Evolutionary conservation across 30 jellyfish, hydroid and myxozoan species (phyloP).

Genomic region (Clytia hemisphaerica): DNA sequence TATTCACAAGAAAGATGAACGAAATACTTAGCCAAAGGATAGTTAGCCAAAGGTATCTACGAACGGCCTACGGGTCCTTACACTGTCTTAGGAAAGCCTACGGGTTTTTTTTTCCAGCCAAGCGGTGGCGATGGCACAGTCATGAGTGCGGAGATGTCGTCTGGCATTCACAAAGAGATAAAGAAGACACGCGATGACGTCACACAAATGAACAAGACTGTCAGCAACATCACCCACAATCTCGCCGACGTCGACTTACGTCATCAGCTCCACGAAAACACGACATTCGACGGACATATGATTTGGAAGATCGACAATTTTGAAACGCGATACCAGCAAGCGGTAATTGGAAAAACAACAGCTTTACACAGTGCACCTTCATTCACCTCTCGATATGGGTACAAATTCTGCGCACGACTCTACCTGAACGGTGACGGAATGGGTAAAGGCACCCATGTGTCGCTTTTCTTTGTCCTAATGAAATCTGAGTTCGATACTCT

Average conservation of each 20-base stretch:
- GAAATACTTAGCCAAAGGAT: too few species aligned
- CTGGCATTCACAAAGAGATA: too few species aligned
- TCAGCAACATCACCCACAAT: too few species aligned
- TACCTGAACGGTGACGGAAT: constrained; percentile 90
- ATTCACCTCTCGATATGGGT: constrained; percentile 65
- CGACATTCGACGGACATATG: constrained; percentile 59
- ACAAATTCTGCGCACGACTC: constrained; percentile 68
- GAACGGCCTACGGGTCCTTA: too few species aligned
- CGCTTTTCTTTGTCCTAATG: constrained; percentile 81
- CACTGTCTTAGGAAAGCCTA: too few species aligned
- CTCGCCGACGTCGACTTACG: constrained; percentile 64
- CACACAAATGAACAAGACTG: too few species aligned
- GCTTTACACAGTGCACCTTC: constrained; percentile 91
- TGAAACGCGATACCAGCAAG: constrained; percentile 60
- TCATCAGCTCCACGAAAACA: constrained; percentile 61
- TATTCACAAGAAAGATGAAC: too few species aligned
- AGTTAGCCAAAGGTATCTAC: too few species aligned
- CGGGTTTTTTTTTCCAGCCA: too few species aligned
- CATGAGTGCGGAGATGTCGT: too few species aligned
- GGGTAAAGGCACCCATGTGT: constrained; percentile 68
- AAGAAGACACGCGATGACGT: too few species aligned
- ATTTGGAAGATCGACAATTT: constrained; percentile 69
- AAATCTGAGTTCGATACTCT: constrained; percentile 73
- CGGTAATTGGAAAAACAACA: constrained; percentile 67
- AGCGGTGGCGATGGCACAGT: too few species aligned